Evolutionary conservation across 2,888 invertebrate genomes (phyloP), one percentile per base, ranked within the genome.

Genomic region (Pinctada fucata): DNA sequence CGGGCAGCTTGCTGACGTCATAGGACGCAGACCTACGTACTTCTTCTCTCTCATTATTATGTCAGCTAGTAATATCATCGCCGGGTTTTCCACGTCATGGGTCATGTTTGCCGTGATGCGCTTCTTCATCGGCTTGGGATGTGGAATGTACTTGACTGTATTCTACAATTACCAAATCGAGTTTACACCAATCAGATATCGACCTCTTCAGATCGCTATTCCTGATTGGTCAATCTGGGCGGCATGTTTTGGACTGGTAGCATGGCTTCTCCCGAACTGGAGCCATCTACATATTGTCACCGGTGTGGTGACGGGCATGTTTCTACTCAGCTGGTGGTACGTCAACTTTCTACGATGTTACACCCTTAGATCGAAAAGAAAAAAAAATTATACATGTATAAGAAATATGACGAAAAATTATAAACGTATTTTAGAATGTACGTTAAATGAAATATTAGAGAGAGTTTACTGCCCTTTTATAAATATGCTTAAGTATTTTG

Each of bases 51-150:
- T 85, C 0, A 64, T 78, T 3, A 76, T 85, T 0, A 72, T 83
- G 47, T 67, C 81, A 0, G 72, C 82, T 3, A 81, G 84, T 72
- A 85, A 86, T 64, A 65, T 85, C 3, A 74, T 81, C 1, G 82
- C 83, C 0, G 85, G 84, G n/a, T 86, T 88, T 76, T 84, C 87
- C 6, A 72, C 79, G 5, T 82, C 79, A 71, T 88, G 87, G 87
- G 76, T 84, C 73, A 85, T 89, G 84, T 89, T 86, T 64, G 84
- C 86, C 1, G 83, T 76, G 4, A 67, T 85, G 0, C 75, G 86
- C 2, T 87, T 86, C 74, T 49, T 85, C 16, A 72, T 86, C 10
- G 88, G 87, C 31, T 67, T 85, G 8, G 82, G 81, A 65, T 66
- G 73, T 4, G 77, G 77, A 1, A 69, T 69, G 31, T 75, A 65